Conservation (phyloP, 2,113 vertebrate genomes). For the Pontoporia blainvillei region DNA sequence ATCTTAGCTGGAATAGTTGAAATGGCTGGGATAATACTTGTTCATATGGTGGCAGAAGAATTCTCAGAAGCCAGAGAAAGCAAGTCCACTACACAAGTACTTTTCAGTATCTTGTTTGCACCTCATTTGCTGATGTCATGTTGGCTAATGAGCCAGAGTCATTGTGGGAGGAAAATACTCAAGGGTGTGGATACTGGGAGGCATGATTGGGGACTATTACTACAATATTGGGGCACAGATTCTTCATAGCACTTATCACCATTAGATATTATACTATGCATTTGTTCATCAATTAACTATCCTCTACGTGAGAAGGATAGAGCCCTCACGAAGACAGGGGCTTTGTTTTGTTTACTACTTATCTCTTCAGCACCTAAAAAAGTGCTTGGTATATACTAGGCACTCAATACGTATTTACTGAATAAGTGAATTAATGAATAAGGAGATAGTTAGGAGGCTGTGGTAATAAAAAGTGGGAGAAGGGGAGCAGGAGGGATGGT, state of each 20-base stretch:
- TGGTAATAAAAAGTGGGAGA: neutral
- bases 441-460: neutral
- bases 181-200: neutral
- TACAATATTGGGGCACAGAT: neutral
- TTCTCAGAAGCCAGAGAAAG: neutral
- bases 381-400: neutral
- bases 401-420: neutral
- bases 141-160: neutral
- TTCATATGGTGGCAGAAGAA: neutral
- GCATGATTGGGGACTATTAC: no score
- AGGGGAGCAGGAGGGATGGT: neutral
- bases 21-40: neutral
- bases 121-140: neutral
- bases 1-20: neutral
- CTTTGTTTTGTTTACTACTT: neutral
- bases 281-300: neutral
- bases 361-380: neutral
- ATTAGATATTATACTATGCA: neutral
- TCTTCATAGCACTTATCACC: neutral
- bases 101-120: neutral
- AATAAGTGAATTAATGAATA: neutral
- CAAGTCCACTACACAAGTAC: neutral
- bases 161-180: neutral
- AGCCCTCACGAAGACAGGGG: neutral
- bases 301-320: neutral